Base-by-base conservation (phyloP, 2,113 vertebrate species). In the Tichodroma muraria region DNA sequence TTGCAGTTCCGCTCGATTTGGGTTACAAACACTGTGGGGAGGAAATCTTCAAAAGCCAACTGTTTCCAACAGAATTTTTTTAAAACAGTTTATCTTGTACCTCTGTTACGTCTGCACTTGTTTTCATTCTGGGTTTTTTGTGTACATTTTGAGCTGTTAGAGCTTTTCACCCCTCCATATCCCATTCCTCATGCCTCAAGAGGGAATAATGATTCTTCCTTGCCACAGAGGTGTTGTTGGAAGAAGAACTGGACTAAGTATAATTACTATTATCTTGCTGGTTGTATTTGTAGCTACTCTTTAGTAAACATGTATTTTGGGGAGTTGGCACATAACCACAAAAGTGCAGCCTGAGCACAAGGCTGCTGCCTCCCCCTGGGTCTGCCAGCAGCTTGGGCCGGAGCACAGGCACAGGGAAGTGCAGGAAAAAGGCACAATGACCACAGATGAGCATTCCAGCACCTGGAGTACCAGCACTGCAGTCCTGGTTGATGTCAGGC, bases 381-480 rank as follows among this genome's bases (percentile, higher is more conserved):
- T 25, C 65, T 53, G 64, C 11, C 0, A 1, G 38, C 21, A 38
- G 35, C 81, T 25, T 6, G 4, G 66, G 47, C 68, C 23, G 69
- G 56, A 73, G 75, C 57, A 40, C 15, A 6, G 7, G 21, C 15
- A 6, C 35, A 13, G 73, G 42, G 35, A 11, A 30, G 21, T 23
- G 20, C 27, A 14, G 47, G 69, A 57, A 7, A 38, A 75, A 66
- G 60, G 50, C 31, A 4, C 3, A 22, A 23, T 27, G 64, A 14
- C 38, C 2, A 2, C 0, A 0, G 57, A 15, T 20, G 9, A 35
- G 35, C 38, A 2, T 33, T 40, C 18, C 38, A 63, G 50, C 71
- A 24, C 7, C 45, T 8, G 44, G 40, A 85, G 40, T n/a, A 6
- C 22, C 15, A 44, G 70, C 53, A 6, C 28, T 37, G 64, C 47